Evolutionary conservation across 2,113 vertebrate genomes (phyloP).

Genomic region (Paratilapia polleni): DNA sequence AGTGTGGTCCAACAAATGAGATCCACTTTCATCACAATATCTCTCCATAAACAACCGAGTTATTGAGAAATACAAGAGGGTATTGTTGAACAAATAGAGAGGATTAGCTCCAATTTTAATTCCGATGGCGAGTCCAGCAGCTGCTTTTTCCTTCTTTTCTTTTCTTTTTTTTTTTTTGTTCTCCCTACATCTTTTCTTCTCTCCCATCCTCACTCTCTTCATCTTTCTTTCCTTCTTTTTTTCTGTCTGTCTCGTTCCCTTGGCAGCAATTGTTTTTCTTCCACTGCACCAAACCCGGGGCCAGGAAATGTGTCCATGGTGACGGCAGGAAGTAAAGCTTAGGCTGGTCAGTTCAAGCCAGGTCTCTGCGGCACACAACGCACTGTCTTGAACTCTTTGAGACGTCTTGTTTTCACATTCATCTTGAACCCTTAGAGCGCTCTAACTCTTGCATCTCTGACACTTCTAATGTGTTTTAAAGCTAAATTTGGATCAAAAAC

Average conservation of each 20-base stretch:
- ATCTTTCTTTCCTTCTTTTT: not conserved
- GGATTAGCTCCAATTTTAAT: conserved; percentile 58
- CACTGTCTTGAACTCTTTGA: not conserved
- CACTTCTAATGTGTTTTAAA: not conserved
- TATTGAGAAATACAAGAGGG: conserved; percentile 8
- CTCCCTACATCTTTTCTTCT: not conserved
- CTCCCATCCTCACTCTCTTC: conserved; percentile 5
- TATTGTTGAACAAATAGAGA: conserved; percentile 40
- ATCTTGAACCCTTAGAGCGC: not conserved
- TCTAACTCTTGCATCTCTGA: not conserved
- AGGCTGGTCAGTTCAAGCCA: conserved; percentile 49
- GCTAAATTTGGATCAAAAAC: not conserved
- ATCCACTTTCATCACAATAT: not conserved
- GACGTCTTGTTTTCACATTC: conserved; percentile 9
- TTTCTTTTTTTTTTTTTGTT: not conserved
- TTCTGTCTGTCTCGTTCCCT: not conserved
- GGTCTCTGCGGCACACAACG: conserved; percentile 27
- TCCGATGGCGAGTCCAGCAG: conserved; percentile 60
- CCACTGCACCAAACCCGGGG: conserved; percentile 45
- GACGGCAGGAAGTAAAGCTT: conserved; percentile 68
- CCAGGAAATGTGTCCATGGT: conserved; percentile 75
- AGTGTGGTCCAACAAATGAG: accelerated
- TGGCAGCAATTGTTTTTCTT: conserved; percentile 43
- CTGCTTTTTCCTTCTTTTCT: conserved; percentile 51
- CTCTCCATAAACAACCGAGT: not conserved